Evolutionary conservation across 2,797 vertebrate genomes (phyloP).

Genomic region (Sardinella longiceps): DNA sequence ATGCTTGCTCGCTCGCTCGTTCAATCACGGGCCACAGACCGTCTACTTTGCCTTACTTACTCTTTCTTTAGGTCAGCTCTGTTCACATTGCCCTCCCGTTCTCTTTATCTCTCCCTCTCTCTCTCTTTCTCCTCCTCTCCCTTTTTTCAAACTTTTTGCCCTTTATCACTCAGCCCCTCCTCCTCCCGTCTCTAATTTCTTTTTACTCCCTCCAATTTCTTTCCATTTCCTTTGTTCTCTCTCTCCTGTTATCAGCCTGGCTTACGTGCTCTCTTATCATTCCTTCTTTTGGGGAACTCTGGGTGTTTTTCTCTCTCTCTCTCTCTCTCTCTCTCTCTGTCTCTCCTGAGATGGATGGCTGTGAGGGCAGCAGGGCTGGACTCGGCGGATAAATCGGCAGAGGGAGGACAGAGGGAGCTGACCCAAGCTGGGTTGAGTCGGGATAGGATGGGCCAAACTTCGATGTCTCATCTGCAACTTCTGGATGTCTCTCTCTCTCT

Average conservation of each 20-base stretch:
- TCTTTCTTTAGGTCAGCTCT: background rate
- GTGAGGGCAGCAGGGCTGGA: background rate
- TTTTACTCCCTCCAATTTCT: constrained; percentile 4
- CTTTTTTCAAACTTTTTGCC: background rate
- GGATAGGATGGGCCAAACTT: background rate
- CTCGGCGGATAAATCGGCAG: background rate
- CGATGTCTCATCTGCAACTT: background rate
- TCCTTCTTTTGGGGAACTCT: background rate
- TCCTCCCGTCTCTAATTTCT: background rate
- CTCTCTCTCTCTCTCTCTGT: background rate
- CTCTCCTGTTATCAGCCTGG: background rate
- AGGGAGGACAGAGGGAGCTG: background rate
- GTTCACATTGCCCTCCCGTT: constrained; percentile 23
- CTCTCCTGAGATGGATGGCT: background rate
- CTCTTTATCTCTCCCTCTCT: too few relatives aligned
- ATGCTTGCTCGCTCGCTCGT: background rate
- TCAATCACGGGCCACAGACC: background rate
- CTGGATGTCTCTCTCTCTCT: too few relatives aligned
- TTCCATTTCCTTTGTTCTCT: constrained; percentile 4
- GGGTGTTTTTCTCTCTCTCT: constrained; percentile 1
- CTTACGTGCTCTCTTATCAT: background rate
- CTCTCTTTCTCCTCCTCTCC: constrained; percentile 31
- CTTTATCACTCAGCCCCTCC: background rate
- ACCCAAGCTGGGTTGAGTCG: background rate
- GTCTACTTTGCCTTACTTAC: background rate